Conservation (phyloP, 2,888 invertebrate species). For the Anodontia alba region DNA sequence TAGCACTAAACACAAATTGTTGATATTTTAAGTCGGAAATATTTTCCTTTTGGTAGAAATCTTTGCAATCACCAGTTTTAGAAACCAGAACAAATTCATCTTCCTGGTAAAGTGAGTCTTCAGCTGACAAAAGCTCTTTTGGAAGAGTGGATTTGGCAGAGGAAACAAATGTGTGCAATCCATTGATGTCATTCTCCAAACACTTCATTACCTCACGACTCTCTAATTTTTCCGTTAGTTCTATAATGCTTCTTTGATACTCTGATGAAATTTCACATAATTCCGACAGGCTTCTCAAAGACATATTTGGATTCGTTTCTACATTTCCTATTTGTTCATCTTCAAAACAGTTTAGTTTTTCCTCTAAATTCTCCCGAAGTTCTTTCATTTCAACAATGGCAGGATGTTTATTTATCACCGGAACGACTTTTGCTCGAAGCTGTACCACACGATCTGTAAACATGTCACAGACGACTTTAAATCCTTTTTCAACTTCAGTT, state of each 20-base stretch:
- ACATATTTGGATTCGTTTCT: constrained; percentile 39
- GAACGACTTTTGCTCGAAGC: constrained; percentile 38
- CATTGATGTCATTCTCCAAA: constrained; percentile 37
- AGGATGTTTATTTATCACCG: constrained; percentile 34
- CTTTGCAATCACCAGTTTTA: constrained; percentile 43
- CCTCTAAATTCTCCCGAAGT: constrained; percentile 35
- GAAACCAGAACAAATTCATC: constrained; percentile 53
- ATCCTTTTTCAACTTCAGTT: constrained; percentile 46
- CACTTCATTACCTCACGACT: constrained; percentile 40
- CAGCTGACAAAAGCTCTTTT: constrained; percentile 29
- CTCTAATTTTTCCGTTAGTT: constrained; percentile 40
- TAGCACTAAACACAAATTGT: constrained; percentile 49
- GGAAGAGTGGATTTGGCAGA: constrained; percentile 36
- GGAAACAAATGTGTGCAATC: constrained; percentile 47
- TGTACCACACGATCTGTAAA: constrained; percentile 40
- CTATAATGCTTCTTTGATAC: constrained; percentile 44
- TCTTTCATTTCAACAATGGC: constrained; percentile 24
- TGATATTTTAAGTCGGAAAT: constrained; percentile 12
- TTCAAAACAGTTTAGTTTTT: constrained; percentile 19
- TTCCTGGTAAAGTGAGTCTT: constrained; percentile 29
- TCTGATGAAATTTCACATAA: constrained; percentile 47
- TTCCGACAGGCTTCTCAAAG: constrained; percentile 33
- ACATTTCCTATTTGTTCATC: not conserved
- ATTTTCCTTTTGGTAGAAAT: constrained; percentile 21
- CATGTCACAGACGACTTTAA: constrained; percentile 29